phyloP scores from a whole-genome alignment of 2,888 invertebrate genomes.

The Perizoma flavofasciatum region DNA sequence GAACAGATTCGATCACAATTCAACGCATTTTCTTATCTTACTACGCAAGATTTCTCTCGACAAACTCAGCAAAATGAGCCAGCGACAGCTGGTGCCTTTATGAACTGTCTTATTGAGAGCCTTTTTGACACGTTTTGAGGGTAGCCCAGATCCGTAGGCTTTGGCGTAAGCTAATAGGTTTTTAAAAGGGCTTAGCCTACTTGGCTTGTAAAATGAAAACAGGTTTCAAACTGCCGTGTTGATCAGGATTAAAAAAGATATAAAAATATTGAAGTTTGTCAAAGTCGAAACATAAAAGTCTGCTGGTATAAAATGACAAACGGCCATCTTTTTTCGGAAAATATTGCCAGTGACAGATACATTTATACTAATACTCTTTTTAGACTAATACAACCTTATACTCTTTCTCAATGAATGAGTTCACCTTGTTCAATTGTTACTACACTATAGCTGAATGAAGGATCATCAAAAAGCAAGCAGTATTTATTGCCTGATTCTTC shows the following conservation, averaged over 20 bases:
- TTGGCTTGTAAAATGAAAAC: conserved; percentile 13
- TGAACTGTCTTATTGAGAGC: conserved; percentile 40
- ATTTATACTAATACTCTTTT: too few relatives aligned
- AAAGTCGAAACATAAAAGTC: neutral
- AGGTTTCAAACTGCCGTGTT: conserved; percentile 4
- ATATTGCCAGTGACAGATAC: too few relatives aligned
- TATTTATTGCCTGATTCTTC: too few relatives aligned
- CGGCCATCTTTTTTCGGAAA: too few relatives aligned
- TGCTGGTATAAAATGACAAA: too few relatives aligned
- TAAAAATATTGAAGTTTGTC: too few relatives aligned
- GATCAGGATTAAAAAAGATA: too few relatives aligned
- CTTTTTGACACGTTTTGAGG: conserved; percentile 37
- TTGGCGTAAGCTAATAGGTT: conserved; percentile 19
- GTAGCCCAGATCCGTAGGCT: conserved; percentile 22
- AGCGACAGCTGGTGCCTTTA: conserved; percentile 33
- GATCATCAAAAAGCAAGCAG: too few relatives aligned
- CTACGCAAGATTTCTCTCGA: conserved; percentile 6
- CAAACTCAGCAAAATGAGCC: conserved; percentile 20
- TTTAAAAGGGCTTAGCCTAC: conserved; percentile 9
- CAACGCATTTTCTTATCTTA: conserved; percentile 4
- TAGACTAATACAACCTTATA: too few relatives aligned
- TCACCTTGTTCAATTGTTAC: too few relatives aligned
- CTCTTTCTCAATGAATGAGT: too few relatives aligned
- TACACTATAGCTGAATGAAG: too few relatives aligned
- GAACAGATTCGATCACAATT: conserved; percentile 11